These are phyloP conservation scores for Trichechus manatus DNA, from an alignment of 2,113 vertebrate species.

Conservation along the genomic window DNA sequence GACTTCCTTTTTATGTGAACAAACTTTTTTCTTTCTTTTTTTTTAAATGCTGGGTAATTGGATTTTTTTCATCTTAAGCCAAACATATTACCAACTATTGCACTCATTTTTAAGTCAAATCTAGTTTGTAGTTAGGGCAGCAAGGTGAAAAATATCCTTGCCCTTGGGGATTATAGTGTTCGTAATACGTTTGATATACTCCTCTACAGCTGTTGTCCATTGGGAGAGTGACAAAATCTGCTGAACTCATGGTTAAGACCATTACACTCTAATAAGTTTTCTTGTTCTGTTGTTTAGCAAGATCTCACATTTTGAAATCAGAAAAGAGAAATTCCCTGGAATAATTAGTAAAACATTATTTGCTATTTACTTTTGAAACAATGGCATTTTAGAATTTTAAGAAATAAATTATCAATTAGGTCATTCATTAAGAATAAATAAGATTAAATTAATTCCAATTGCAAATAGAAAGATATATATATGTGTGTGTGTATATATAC, in stretches of 20 bases:
- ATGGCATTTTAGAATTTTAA: not conserved
- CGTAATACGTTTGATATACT: not conserved
- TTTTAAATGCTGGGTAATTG: not conserved
- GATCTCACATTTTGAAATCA: not conserved
- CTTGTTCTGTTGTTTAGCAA: not conserved
- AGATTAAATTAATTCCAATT: not conserved
- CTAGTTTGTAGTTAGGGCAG: not conserved
- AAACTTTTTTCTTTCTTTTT: not conserved
- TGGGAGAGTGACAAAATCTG: not conserved
- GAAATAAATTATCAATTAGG: not conserved
- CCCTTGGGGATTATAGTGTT: not conserved
- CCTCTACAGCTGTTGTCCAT: not conserved
- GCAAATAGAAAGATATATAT: not conserved
- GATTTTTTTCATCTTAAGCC: not conserved
- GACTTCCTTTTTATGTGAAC: not conserved
- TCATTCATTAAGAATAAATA: not conserved
- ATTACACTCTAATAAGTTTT: not conserved
- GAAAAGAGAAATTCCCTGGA: not conserved
- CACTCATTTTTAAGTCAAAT: not conserved
- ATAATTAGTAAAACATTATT: not conserved
- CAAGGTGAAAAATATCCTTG: not conserved
- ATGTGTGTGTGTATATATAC: not conserved
- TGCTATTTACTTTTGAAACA: slow-evolving; percentile 23
- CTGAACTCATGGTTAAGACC: not conserved
- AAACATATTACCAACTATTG: not conserved